phyloP scores from a whole-genome alignment of 1,140 invertebrate genomes.

The Drosophila parvula region DNA sequence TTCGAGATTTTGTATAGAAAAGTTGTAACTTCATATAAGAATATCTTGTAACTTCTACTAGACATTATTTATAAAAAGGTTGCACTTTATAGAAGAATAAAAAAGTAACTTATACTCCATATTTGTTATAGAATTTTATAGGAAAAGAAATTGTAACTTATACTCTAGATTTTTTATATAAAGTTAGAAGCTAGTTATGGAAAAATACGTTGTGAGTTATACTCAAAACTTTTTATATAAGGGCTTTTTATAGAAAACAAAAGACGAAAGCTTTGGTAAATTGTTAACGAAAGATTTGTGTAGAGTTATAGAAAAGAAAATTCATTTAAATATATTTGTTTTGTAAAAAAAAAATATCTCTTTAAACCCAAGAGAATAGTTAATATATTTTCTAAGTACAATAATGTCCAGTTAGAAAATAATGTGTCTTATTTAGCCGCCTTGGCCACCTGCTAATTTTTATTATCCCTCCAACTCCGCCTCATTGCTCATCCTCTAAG shows the following conservation, averaged over 20 bases:
- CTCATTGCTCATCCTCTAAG: neutral
- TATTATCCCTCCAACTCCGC: neutral
- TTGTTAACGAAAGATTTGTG: constrained; percentile 6
- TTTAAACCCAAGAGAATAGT: neutral
- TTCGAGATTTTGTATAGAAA: neutral
- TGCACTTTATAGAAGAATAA: too few relatives aligned
- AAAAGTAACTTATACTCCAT: too few relatives aligned
- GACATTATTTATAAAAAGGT: neutral
- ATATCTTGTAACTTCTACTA: neutral
- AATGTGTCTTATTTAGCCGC: too few relatives aligned
- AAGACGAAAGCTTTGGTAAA: too few relatives aligned
- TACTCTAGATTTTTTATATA: too few relatives aligned
- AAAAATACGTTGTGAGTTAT: too few relatives aligned
- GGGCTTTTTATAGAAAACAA: neutral
- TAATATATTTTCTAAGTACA: neutral
- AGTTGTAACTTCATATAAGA: neutral
- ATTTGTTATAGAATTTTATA: too few relatives aligned
- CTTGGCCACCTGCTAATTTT: constrained; percentile 4
- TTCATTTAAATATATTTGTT: neutral
- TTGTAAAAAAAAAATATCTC: too few relatives aligned
- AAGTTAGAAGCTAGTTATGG: too few relatives aligned
- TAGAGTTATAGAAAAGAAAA: constrained; percentile 1
- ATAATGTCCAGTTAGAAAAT: too few relatives aligned
- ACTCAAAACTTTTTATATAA: too few relatives aligned
- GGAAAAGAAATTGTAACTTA: too few relatives aligned